phyloP scores from a whole-genome alignment of 2,797 vertebrate species.

The Bucorvus abyssinicus region DNA sequence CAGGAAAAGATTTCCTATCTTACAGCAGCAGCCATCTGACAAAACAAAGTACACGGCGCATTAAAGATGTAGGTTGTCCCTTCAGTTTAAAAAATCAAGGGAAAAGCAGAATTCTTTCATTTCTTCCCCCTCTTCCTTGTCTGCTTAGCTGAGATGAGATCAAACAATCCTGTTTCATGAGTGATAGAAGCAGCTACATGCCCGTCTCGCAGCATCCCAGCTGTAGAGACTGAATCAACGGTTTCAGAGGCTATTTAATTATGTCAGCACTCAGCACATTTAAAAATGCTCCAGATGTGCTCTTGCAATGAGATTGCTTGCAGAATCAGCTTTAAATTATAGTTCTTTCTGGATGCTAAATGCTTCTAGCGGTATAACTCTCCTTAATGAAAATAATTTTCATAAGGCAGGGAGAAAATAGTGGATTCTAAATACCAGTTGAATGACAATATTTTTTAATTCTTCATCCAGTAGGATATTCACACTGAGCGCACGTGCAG shows the following conservation, averaged over 20 bases:
- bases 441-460: not conserved
- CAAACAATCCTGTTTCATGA: not conserved
- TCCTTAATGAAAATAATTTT: not conserved
- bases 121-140: not conserved
- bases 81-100: not conserved
- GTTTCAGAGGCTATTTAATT: not conserved
- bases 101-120: not conserved
- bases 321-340: conserved; percentile 11
- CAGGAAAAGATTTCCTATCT: not conserved
- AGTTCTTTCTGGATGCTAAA: not conserved
- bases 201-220: not conserved
- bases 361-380: not conserved
- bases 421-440: not conserved
- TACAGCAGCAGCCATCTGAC: not conserved
- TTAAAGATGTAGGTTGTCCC: not conserved
- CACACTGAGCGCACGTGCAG: rapidly evolving
- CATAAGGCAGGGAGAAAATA: not conserved
- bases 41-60: not conserved
- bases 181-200: not conserved
- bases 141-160: not conserved
- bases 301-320: conserved; percentile 14
- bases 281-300: conserved; percentile 28
- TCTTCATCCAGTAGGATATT: not conserved
- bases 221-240: not conserved
- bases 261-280: conserved; percentile 28